Conservation (phyloP, 2,888 invertebrate species). For the Apamea anceps region DNA sequence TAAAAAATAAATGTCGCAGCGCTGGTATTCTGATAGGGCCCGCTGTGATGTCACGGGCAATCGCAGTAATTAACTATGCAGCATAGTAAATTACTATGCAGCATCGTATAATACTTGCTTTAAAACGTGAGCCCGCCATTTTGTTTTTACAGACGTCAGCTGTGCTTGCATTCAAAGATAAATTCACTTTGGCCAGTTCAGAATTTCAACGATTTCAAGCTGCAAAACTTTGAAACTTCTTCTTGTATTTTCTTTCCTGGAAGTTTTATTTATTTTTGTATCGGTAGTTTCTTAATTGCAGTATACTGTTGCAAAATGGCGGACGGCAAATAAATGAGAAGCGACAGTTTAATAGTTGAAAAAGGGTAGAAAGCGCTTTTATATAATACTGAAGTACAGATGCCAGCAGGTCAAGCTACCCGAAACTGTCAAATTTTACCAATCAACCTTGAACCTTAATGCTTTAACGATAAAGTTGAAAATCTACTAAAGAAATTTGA, state of each 20-base stretch:
- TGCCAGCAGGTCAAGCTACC: no score
- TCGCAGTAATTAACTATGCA: no score
- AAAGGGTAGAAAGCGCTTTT: not conserved
- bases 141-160: constrained; percentile 63
- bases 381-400: not conserved
- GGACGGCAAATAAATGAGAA: not conserved
- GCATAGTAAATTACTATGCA: not conserved
- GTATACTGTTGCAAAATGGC: constrained; percentile 33
- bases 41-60: no score
- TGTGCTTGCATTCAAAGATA: constrained; percentile 61
- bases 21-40: no score
- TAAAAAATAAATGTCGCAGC: no score
- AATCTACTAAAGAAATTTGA: no score
- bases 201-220: constrained; percentile 50
- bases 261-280: constrained; percentile 54
- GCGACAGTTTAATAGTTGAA: constrained; percentile 2
- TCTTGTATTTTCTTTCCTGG: constrained; percentile 42
- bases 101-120: constrained; percentile 1
- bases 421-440: no score
- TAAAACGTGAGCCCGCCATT: constrained; percentile 32
- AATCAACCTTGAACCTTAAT: no score
- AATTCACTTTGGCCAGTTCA: constrained; percentile 59
- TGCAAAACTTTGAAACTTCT: constrained; percentile 52
- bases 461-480: no score
- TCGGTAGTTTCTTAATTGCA: constrained; percentile 57